phyloP scores from a whole-genome alignment of 2,888 invertebrate genomes.

The Sarcophaga caerulescens region DNA sequence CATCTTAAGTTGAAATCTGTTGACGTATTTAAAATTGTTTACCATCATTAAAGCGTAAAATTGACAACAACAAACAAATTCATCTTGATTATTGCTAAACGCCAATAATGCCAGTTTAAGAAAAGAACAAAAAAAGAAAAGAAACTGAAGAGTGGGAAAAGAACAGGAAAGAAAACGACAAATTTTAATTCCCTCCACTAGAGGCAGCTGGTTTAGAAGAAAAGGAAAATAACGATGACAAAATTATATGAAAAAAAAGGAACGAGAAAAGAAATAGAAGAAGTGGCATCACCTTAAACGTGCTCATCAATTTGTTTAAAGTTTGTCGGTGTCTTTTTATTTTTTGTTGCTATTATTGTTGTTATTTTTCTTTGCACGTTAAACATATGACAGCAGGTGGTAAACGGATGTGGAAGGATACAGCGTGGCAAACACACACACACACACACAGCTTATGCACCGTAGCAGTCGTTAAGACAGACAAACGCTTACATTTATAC shows the following conservation, averaged over 20 bases:
- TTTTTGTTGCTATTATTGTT: conserved; percentile 18
- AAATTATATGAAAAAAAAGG: conserved; percentile 33
- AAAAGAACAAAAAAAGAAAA: background rate
- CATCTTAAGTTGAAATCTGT: conserved; percentile 53
- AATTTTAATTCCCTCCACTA: conserved; percentile 59
- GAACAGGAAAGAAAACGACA: conserved; percentile 52
- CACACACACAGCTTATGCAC: background rate
- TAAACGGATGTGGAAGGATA: conserved; percentile 45
- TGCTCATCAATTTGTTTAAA: conserved; percentile 73
- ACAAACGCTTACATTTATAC: conserved; percentile 22
- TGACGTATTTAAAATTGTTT: conserved; percentile 71
- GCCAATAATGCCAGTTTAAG: conserved; percentile 66
- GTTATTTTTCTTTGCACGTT: conserved; percentile 46
- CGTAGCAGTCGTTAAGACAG: background rate
- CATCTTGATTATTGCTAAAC: conserved; percentile 75
- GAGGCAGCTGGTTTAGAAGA: conserved; percentile 55
- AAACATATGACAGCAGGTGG: conserved; percentile 66
- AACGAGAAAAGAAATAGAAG: conserved; percentile 45
- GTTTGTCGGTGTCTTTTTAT: conserved; percentile 65
- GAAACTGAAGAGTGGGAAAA: background rate
- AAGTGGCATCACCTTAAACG: conserved; percentile 46
- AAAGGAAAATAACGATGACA: conserved; percentile 40
- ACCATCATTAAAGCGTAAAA: conserved; percentile 75
- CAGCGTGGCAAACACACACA: conserved; percentile 21
- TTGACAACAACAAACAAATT: conserved; percentile 76